These are phyloP conservation scores for Stichopus chloronotus DNA, from an alignment of 35 echinoderm and acorn worm genomes.

Conservation along the genomic window DNA sequence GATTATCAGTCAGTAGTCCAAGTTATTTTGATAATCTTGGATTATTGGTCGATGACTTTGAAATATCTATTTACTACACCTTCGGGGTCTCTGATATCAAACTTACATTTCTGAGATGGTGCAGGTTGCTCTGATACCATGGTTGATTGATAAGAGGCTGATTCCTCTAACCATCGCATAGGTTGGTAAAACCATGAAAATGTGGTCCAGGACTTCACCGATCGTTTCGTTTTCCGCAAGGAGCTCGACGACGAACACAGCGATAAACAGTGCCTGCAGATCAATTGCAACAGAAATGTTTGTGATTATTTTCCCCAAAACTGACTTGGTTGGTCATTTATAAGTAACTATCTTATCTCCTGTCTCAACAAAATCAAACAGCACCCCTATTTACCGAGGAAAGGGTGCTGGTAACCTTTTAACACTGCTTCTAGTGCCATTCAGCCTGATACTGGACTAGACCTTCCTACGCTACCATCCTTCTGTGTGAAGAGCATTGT, in stretches of 20 bases:
- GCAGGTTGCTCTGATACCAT: slow-evolving; percentile 64
- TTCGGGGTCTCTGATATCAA: not conserved
- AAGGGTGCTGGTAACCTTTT: too few species aligned
- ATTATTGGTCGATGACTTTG: too few species aligned
- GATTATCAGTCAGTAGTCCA: too few species aligned
- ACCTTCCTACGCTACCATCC: too few species aligned
- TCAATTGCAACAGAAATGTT: not conserved
- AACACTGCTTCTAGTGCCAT: too few species aligned
- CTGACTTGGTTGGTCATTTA: not conserved
- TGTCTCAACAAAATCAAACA: not conserved
- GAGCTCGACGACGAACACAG: slow-evolving; percentile 86
- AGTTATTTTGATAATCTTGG: too few species aligned
- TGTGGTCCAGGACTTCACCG: slow-evolving; percentile 71
- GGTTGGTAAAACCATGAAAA: slow-evolving; percentile 86
- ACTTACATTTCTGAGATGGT: slow-evolving; percentile 81
- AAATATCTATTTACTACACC: too few species aligned
- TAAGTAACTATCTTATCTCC: not conserved
- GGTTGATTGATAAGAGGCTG: slow-evolving; percentile 69
- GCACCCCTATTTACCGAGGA: too few species aligned
- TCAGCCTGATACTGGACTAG: too few species aligned
- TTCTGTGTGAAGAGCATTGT: too few species aligned
- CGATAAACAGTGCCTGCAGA: slow-evolving; percentile 70
- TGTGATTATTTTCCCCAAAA: not conserved
- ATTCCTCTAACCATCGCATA: slow-evolving; percentile 76
- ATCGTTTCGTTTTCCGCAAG: slow-evolving; percentile 54